Percentiles rank a stretch among this genome's conserved stretches.
These are phyloP conservation scores for Mizuhopecten yessoensis DNA, from an alignment of 1,140 invertebrate genomes.

Conservation along the genomic window DNA sequence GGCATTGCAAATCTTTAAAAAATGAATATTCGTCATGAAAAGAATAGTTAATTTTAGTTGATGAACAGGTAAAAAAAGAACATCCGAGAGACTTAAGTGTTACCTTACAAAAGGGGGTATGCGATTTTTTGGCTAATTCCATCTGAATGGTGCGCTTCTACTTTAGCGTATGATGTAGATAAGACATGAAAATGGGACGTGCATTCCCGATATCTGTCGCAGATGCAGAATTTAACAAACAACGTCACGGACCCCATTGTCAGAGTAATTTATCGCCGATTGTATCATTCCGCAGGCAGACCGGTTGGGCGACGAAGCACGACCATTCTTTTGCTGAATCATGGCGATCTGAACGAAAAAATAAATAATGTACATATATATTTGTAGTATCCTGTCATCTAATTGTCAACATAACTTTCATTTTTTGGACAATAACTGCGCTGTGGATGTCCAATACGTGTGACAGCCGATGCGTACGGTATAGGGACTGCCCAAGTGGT, in stretches of 20 bases:
- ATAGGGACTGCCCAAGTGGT: neutral
- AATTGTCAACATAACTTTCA: neutral
- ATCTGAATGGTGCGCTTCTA: neutral
- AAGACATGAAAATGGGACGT: neutral
- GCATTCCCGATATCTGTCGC: neutral
- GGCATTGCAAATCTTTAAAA: too few relatives aligned
- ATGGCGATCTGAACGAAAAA: neutral
- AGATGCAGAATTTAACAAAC: neutral
- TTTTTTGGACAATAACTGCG: neutral
- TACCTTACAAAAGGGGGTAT: too few relatives aligned
- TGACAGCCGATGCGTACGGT: neutral
- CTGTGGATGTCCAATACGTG: neutral
- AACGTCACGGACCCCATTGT: neutral
- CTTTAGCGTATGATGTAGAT: neutral
- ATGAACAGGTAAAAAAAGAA: too few relatives aligned
- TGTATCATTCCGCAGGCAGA: neutral
- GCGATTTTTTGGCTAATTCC: neutral
- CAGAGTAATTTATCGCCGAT: slow-evolving; percentile 14
- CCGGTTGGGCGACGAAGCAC: neutral
- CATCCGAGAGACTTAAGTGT: too few relatives aligned
- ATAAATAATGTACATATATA: neutral
- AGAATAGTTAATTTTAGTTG: too few relatives aligned
- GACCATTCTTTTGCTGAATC: neutral
- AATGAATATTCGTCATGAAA: too few relatives aligned
- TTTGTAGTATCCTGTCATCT: neutral